Percentiles rank a stretch among this genome's conserved stretches.
These are phyloP conservation scores for Drosophila oshimai DNA, from an alignment of 1,140 invertebrate species.

Conservation along the genomic window DNA sequence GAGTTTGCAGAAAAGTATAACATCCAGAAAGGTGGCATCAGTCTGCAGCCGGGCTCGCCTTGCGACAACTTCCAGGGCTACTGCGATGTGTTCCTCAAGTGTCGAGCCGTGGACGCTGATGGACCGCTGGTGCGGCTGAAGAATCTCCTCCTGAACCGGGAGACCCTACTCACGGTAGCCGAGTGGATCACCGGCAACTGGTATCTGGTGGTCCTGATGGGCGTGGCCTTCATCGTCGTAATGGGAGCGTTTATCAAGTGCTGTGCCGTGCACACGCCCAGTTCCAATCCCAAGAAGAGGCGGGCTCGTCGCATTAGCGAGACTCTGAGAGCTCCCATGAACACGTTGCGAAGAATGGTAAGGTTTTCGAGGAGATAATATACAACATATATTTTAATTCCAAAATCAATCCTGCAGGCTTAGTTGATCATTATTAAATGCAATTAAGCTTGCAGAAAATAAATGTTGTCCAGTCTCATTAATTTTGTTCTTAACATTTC, in stretches of 20 bases:
- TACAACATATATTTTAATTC: neutral
- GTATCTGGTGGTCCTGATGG: conserved; percentile 97
- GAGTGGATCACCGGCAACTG: conserved; percentile 97
- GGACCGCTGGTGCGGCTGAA: conserved; percentile 98
- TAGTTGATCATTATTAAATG: too few species aligned
- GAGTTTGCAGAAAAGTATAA: conserved; percentile 90
- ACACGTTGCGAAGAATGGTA: conserved; percentile 90
- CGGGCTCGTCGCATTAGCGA: conserved; percentile 93
- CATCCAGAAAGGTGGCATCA: conserved; percentile 92
- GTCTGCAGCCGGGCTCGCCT: conserved; percentile 95
- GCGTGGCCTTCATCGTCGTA: conserved; percentile 94
- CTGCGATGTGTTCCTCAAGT: conserved; percentile 99
- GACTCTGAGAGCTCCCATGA: conserved; percentile 93
- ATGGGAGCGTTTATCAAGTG: conserved; percentile 99
- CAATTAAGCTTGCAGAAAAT: too few species aligned
- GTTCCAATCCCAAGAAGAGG: conserved; percentile 96
- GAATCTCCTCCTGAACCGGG: conserved; percentile 96
- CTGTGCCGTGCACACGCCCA: conserved; percentile 99
- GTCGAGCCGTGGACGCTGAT: conserved; percentile 98
- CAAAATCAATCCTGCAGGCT: too few species aligned
- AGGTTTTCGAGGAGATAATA: neutral
- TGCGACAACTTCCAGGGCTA: conserved; percentile 99
- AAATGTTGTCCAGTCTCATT: too few species aligned
- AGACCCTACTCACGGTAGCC: conserved; percentile 93
- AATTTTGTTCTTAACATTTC: conserved; percentile 14